Conservation (phyloP, 1,140 invertebrate genomes). For the Achatina immaculata region DNA sequence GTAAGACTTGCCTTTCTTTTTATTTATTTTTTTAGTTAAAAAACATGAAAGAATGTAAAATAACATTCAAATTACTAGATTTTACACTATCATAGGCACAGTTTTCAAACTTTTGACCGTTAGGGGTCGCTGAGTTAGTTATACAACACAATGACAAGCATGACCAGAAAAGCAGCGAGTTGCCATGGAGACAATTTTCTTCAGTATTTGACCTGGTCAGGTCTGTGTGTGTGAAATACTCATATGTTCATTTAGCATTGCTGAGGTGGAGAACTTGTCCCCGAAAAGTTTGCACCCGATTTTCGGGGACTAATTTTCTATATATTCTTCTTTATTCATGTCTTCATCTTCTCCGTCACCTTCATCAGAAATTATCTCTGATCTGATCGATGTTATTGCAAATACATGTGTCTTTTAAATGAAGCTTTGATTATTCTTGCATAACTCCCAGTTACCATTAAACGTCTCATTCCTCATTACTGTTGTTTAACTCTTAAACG, state of each 20-base stretch:
- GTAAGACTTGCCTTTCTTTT: background rate
- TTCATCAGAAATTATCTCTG: constrained; percentile 21
- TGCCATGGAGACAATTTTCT: background rate
- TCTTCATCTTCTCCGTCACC: constrained; percentile 13
- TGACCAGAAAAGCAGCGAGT: too few relatives aligned
- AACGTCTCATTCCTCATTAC: too few relatives aligned
- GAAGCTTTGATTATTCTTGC: too few relatives aligned
- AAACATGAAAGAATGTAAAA: too few relatives aligned
- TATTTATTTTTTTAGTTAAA: background rate
- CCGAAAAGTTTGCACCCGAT: constrained; percentile 1
- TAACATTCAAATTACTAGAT: too few relatives aligned
- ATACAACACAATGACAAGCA: too few relatives aligned
- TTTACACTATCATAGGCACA: too few relatives aligned
- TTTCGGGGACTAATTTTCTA: background rate
- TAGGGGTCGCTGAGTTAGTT: too few relatives aligned
- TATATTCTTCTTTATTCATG: background rate
- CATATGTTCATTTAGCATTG: constrained; percentile 20
- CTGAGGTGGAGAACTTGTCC: constrained; percentile 19
- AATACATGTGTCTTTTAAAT: too few relatives aligned
- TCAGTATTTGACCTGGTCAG: background rate
- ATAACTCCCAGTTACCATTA: too few relatives aligned
- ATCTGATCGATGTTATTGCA: constrained; percentile 18
- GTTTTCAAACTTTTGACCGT: too few relatives aligned
- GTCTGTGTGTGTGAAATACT: constrained; percentile 3
- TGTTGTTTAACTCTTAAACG: too few relatives aligned